Percentiles rank a stretch among this genome's conserved stretches.
Conservation (phyloP, 2,888 invertebrate genomes). For the Phragmatobia fuliginosa region DNA sequence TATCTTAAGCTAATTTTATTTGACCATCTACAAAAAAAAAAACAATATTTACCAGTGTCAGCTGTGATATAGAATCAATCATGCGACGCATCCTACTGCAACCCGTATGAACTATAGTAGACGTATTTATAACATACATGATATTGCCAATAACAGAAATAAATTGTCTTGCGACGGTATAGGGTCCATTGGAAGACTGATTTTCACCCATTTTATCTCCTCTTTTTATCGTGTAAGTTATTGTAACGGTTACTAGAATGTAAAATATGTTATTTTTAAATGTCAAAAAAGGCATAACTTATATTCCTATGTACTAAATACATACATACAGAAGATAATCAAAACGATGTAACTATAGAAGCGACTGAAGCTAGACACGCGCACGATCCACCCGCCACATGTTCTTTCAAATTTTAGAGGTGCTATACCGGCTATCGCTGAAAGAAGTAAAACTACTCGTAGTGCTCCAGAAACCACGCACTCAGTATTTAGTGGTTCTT, state of each 20-base stretch:
- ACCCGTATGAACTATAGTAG: not conserved
- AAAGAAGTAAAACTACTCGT: not conserved
- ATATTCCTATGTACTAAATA: not conserved
- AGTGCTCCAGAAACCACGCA: conserved; percentile 3
- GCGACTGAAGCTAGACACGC: not conserved
- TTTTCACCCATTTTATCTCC: not conserved
- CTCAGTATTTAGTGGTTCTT: not conserved
- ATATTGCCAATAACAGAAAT: not conserved
- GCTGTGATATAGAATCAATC: conserved; percentile 4
- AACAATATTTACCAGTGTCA: conserved; percentile 11
- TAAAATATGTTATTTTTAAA: not conserved
- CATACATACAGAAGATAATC: not conserved
- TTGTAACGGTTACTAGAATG: not conserved
- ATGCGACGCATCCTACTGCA: conserved; percentile 4
- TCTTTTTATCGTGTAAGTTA: not conserved
- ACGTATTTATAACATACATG: not conserved
- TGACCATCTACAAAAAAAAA: too few relatives aligned
- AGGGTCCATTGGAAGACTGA: not conserved
- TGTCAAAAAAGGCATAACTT: not conserved
- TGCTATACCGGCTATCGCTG: conserved; percentile 1
- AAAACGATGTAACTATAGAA: not conserved
- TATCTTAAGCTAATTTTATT: too few relatives aligned
- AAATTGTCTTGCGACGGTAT: not conserved
- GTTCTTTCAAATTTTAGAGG: conserved; percentile 6
- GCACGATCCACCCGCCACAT: not conserved